Evolutionary conservation across 2,113 vertebrate genomes (phyloP).

Genomic region (Platichthys flesus): DNA sequence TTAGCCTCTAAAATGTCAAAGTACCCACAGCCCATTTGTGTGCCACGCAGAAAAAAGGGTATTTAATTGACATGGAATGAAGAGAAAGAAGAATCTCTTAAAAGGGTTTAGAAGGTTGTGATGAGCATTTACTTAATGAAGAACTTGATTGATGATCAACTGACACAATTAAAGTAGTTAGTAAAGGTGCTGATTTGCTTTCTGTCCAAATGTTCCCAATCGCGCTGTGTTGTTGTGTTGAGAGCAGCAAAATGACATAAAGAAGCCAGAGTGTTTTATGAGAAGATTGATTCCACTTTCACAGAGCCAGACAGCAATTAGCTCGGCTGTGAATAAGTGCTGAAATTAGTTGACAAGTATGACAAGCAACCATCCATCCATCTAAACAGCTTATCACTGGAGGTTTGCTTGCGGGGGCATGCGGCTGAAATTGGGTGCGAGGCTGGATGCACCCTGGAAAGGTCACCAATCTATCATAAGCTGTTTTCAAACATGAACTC

Average conservation of each 20-base stretch:
- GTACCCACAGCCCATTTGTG: conserved; percentile 16
- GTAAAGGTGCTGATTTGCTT: not conserved
- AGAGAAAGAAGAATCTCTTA: not conserved
- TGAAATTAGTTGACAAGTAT: not conserved
- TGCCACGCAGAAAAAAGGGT: not conserved
- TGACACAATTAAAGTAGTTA: no score
- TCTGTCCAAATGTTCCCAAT: not conserved
- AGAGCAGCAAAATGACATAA: not conserved
- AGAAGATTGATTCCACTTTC: not conserved
- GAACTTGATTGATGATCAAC: no score
- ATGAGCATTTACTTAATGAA: not conserved
- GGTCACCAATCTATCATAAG: not conserved
- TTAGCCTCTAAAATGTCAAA: conserved; percentile 27
- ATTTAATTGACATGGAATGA: not conserved
- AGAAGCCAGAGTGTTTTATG: not conserved
- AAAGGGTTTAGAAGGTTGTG: not conserved
- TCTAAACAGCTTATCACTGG: not conserved
- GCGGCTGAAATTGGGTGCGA: not conserved
- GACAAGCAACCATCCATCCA: not conserved
- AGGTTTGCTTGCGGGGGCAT: not conserved
- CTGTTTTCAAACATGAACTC: not conserved
- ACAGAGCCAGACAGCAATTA: not conserved
- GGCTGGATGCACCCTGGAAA: not conserved
- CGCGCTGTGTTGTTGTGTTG: not conserved
- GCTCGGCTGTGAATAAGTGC: not conserved